Conservation (phyloP, 1,140 invertebrate genomes). For the Bombyx mandarina region DNA sequence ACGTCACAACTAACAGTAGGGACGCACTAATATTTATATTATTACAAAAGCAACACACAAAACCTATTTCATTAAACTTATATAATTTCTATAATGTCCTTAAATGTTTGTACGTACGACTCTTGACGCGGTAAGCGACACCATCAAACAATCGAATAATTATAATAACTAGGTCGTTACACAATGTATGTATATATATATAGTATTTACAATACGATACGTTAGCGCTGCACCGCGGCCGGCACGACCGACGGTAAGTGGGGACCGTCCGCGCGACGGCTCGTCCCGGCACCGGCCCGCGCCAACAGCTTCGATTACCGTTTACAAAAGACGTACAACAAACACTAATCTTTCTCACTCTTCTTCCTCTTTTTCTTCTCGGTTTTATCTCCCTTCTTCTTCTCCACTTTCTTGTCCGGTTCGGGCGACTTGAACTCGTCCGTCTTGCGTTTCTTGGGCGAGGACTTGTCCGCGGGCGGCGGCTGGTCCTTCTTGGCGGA, state of each 20-base stretch:
- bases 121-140: no score
- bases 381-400: constrained; percentile 32
- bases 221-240: background rate
- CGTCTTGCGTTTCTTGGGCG: constrained; percentile 42
- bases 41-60: no score
- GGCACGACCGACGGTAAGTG: background rate
- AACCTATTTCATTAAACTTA: no score
- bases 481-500: constrained; percentile 48
- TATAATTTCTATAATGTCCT: no score
- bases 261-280: background rate
- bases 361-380: constrained; percentile 53
- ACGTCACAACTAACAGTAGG: no score
- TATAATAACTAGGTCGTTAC: background rate
- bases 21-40: no score
- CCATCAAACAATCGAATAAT: background rate
- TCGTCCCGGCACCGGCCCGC: background rate
- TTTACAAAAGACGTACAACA: constrained; percentile 49
- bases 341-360: constrained; percentile 64
- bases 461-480: constrained; percentile 31
- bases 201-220: background rate
- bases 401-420: constrained; percentile 21
- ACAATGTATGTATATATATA: background rate
- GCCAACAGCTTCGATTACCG: constrained; percentile 17
- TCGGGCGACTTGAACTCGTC: constrained; percentile 44
- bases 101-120: no score